A percentile compares a stretch with the other conserved stretches of the same genome.
These are phyloP conservation scores for Lasioglossum albipes DNA, from an alignment of 1,140 invertebrate genomes.

Conservation along the genomic window DNA sequence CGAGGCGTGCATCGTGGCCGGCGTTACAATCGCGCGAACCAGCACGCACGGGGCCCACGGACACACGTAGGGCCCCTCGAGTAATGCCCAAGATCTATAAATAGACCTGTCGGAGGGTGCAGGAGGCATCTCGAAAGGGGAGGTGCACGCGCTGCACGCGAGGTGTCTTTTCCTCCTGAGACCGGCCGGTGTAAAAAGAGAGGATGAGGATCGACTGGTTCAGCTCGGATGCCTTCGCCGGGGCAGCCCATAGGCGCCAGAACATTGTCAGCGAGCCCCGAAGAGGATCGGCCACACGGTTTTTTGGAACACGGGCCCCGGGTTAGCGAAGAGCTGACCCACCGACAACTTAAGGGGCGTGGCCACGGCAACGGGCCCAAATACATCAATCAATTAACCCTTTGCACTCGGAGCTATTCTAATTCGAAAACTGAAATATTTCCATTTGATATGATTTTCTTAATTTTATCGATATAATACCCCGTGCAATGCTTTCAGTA, in stretches of 20 bases:
- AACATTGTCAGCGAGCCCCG: constrained; percentile 26
- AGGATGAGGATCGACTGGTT: constrained; percentile 57
- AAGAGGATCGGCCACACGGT: background rate
- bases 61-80: constrained; percentile 55
- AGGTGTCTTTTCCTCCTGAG: constrained; percentile 59
- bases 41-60: constrained; percentile 33
- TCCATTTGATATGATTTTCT: too few relatives aligned
- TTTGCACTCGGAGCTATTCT: too few relatives aligned
- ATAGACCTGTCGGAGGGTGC: constrained; percentile 63
- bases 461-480: too few relatives aligned
- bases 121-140: constrained; percentile 44
- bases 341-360: constrained; percentile 26
- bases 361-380: constrained; percentile 6
- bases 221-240: constrained; percentile 66
- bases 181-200: constrained; percentile 47
- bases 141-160: constrained; percentile 63
- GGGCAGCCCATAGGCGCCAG: constrained; percentile 54
- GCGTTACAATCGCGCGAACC: constrained; percentile 29
- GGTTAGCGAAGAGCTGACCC: background rate
- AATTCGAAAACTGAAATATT: too few relatives aligned
- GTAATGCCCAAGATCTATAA: constrained; percentile 75
- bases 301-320: background rate
- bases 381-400: too few relatives aligned
- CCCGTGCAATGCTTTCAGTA: too few relatives aligned
- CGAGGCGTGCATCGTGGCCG: constrained; percentile 28